These are phyloP conservation scores for Theristus sp. DNA, from an alignment of 2,888 invertebrate species.

Conservation along the genomic window DNA sequence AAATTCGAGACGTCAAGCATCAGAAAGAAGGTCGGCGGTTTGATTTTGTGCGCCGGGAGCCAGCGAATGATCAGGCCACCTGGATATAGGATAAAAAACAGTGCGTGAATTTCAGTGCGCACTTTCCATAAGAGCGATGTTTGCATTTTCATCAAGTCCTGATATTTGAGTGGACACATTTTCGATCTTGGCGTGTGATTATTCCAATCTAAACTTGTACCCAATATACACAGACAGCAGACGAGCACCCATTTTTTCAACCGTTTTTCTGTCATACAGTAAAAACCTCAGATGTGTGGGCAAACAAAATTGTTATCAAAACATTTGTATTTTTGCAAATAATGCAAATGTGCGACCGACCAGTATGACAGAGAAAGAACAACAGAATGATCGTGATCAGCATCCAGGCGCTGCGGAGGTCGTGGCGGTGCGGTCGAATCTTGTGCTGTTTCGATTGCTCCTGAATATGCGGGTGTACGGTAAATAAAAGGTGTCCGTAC, in stretches of 20 bases:
- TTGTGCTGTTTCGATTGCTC: too few relatives aligned
- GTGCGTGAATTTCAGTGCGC: neutral
- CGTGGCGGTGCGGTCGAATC: neutral
- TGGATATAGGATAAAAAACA: constrained; percentile 4
- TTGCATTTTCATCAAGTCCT: neutral
- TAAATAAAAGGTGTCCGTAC: too few relatives aligned
- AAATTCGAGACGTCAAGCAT: constrained; percentile 20
- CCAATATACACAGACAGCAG: too few relatives aligned
- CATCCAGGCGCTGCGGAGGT: constrained; percentile 20
- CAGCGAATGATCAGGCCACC: constrained; percentile 23
- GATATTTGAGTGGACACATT: neutral
- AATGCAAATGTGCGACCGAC: constrained; percentile 10
- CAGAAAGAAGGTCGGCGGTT: neutral
- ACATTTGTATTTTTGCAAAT: neutral
- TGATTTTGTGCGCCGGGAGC: constrained; percentile 5
- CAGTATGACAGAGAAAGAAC: constrained; percentile 26
- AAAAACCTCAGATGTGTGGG: neutral
- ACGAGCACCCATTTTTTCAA: too few relatives aligned
- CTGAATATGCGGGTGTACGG: too few relatives aligned
- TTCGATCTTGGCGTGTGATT: too few relatives aligned
- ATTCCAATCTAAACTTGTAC: too few relatives aligned
- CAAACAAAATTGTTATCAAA: neutral
- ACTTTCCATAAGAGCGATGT: neutral
- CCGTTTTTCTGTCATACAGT: too few relatives aligned
- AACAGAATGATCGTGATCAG: constrained; percentile 23